Base-by-base conservation (phyloP, 2,888 invertebrate species). In the Nephrocerus scutellatus region DNA sequence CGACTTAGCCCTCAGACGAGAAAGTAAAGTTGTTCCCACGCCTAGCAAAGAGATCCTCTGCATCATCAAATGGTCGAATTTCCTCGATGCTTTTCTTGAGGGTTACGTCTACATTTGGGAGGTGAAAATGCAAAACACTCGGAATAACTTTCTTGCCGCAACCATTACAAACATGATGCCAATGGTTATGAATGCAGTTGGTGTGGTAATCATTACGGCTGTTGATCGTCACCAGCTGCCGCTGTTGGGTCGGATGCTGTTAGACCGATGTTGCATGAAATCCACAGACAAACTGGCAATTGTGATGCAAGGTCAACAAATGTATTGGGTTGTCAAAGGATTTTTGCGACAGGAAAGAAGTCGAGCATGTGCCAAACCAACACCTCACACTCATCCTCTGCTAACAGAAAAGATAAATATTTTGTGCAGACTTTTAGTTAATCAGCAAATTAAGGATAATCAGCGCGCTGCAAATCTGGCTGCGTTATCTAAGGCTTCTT, bases 381-480 rank as follows among this genome's bases (percentile, higher is more conserved):
- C 65, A 4, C 66, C 66, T 1, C 50, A 54, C 28, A 58, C 60
- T 0, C 68, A 69, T 56, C 68, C 68, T 3, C 34, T 57, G n/a
- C 44, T 69, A 7, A 60, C 66, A 3, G 57, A 53, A 29, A 69
- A 69, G 43, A 67, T 69, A 3, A 65, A 66, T 42, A 48, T 57
- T 2, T 44, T 68, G 1, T 68, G 61, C 35, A 57, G 59, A n/a
- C 46, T 62, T 16, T 43, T 65, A 39, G 58, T 65, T 1, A 63
- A 62, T 33, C 65, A 66, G 35, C 55, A 59, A n/a, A 52, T 59
- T 0, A 53, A 56, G 12, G 63, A 64, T 4, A 43, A 52, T 19
- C 49, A 55, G 20, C 44, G 47, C 9, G 14, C 16, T 9, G 29
- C 30, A 3, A 8, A 13, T 10, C 30, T 22, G 8, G 8, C 23